Conservation (phyloP, 2,113 vertebrate species). For the Craseonycteris thonglongyai region DNA sequence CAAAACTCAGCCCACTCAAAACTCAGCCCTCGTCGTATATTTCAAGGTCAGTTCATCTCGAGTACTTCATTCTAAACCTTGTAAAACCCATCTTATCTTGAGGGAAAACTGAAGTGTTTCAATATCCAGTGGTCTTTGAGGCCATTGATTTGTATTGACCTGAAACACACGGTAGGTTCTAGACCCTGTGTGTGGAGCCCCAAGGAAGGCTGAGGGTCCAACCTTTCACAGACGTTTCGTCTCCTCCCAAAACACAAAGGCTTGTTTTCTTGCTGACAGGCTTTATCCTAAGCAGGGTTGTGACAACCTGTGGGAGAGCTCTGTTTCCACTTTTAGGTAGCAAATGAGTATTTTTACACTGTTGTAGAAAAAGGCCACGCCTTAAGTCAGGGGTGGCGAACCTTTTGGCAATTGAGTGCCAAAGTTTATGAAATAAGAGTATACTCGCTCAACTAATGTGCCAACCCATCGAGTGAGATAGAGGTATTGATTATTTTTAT, state of each 20-base stretch:
- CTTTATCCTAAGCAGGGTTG: neutral
- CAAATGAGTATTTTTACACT: neutral
- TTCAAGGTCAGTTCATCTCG: neutral
- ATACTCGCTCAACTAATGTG: too few relatives aligned
- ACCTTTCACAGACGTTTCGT: neutral
- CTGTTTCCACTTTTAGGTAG: neutral
- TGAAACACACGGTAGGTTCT: neutral
- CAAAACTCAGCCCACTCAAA: neutral
- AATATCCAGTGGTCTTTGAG: neutral
- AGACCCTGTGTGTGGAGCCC: too few relatives aligned
- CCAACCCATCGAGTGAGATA: too few relatives aligned
- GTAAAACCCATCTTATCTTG: neutral
- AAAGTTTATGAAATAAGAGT: too few relatives aligned
- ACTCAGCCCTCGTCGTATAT: neutral
- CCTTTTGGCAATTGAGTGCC: too few relatives aligned
- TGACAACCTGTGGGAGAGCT: neutral
- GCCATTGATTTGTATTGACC: too few relatives aligned
- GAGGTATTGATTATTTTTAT: too few relatives aligned
- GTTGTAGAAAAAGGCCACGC: neutral
- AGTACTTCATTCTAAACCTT: neutral
- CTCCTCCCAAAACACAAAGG: neutral
- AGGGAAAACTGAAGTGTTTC: neutral
- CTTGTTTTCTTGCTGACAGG: neutral
- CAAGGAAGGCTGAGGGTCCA: neutral
- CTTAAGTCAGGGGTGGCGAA: too few relatives aligned